phyloP scores from a whole-genome alignment of 2,888 invertebrate genomes.

The Elgonia sp. region DNA sequence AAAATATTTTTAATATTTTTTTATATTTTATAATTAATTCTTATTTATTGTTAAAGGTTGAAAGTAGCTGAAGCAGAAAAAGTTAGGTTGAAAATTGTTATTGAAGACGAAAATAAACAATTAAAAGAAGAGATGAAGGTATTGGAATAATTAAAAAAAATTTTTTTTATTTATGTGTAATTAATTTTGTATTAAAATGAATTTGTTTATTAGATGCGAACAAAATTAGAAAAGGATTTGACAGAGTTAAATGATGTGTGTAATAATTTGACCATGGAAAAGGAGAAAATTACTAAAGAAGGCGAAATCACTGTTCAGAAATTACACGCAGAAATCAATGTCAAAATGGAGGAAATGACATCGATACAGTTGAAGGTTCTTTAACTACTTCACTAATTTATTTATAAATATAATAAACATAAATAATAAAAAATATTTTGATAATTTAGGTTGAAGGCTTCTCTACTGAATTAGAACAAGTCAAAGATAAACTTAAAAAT shows the following conservation, averaged over 20 bases:
- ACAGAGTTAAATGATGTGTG: not conserved
- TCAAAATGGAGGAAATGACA: not conserved
- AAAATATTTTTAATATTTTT: not conserved
- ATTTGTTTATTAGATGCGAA: not conserved
- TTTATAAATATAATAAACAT: not conserved
- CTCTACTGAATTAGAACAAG: no score
- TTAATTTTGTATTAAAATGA: not conserved
- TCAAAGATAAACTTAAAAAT: no score
- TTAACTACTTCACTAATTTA: not conserved
- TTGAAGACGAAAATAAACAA: not conserved
- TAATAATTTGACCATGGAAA: not conserved
- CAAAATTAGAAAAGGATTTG: not conserved
- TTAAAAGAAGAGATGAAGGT: conserved; percentile 15
- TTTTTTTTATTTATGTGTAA: not conserved
- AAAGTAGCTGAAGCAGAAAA: not conserved
- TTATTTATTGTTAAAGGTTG: not conserved
- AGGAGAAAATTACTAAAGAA: not conserved
- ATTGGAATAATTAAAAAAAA: not conserved
- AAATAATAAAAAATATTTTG: not conserved
- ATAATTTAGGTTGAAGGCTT: not conserved
- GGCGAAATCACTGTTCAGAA: not conserved
- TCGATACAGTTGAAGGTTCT: not conserved
- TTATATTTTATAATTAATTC: not conserved
- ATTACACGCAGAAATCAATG: conserved; percentile 1
- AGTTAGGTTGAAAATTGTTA: not conserved